Percentiles rank a stretch among this genome's conserved stretches.
Conservation (phyloP, 2,113 vertebrate species). For the Eleginops maclovinus region DNA sequence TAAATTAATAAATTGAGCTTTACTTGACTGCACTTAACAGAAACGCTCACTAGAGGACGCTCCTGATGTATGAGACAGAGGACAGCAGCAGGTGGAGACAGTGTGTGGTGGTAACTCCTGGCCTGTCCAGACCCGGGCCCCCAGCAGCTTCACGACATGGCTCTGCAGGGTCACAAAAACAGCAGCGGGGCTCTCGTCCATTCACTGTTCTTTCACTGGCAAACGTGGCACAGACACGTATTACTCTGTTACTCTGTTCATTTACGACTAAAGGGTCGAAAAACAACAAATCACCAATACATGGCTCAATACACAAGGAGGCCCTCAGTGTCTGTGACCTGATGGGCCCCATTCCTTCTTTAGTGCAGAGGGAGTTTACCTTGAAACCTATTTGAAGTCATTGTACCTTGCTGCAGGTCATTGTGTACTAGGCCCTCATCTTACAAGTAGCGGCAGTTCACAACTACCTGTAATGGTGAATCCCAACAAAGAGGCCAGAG, state of each 20-base stretch:
- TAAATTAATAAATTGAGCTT: neutral
- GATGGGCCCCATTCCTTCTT: constrained; percentile 52
- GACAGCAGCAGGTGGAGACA: constrained; percentile 34
- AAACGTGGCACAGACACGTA: constrained; percentile 69
- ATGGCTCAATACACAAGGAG: constrained; percentile 80
- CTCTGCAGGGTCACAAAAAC: constrained; percentile 53
- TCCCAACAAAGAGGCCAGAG: constrained; percentile 66
- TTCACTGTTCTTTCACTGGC: constrained; percentile 66
- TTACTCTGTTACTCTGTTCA: constrained; percentile 73
- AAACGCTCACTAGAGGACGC: constrained; percentile 65
- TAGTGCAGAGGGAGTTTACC: constrained; percentile 80
- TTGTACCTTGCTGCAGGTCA: constrained; percentile 78
- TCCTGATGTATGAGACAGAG: constrained; percentile 14
- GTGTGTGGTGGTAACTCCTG: neutral
- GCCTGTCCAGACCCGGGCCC: constrained; percentile 3
- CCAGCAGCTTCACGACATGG: constrained; percentile 15
- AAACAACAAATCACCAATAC: constrained; percentile 82
- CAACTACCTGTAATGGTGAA: constrained; percentile 86
- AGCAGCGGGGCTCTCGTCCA: constrained; percentile 38
- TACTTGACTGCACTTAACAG: constrained; percentile 5
- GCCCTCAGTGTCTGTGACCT: constrained; percentile 66
- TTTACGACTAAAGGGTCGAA: constrained; percentile 68
- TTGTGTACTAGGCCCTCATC: constrained; percentile 81
- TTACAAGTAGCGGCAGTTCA: constrained; percentile 82
- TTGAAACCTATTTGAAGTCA: constrained; percentile 87